phyloP scores from a whole-genome alignment of 1,140 invertebrate genomes.

The Diuraphis noxia region DNA sequence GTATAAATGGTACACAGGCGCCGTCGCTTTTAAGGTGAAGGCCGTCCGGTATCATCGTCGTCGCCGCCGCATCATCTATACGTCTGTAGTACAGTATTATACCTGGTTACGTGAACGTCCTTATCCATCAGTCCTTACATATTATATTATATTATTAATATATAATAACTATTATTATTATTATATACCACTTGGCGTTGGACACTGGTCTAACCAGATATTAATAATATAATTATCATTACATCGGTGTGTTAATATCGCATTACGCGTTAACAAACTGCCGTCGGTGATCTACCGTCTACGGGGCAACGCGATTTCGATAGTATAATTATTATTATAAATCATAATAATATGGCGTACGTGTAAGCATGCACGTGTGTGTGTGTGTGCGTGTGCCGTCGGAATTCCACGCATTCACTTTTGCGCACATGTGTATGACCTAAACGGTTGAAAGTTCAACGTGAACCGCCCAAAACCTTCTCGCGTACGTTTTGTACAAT shows the following conservation, averaged over 20 bases:
- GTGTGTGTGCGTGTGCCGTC: not conserved
- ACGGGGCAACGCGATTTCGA: not conserved
- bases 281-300: constrained; percentile 29
- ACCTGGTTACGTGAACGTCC: constrained; percentile 38
- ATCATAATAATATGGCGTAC: not conserved
- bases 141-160: not conserved
- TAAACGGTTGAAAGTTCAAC: constrained; percentile 11
- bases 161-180: not conserved
- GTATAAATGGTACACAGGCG: not conserved
- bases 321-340: not conserved
- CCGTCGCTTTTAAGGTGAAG: constrained; percentile 50
- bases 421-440: constrained; percentile 2
- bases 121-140: constrained; percentile 12
- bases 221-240: not conserved
- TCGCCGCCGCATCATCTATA: not conserved
- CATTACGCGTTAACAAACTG: not conserved
- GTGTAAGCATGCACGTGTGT: no score
- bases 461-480: not conserved
- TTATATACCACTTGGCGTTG: not conserved
- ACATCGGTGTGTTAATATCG: not conserved
- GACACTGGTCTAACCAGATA: constrained; percentile 1
- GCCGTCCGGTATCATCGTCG: constrained; percentile 44
- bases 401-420: not conserved
- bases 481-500: not conserved
- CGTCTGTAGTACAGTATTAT: not conserved